phyloP scores from a whole-genome alignment of 2,113 vertebrate genomes.

The Coryphaenoides rupestris region DNA sequence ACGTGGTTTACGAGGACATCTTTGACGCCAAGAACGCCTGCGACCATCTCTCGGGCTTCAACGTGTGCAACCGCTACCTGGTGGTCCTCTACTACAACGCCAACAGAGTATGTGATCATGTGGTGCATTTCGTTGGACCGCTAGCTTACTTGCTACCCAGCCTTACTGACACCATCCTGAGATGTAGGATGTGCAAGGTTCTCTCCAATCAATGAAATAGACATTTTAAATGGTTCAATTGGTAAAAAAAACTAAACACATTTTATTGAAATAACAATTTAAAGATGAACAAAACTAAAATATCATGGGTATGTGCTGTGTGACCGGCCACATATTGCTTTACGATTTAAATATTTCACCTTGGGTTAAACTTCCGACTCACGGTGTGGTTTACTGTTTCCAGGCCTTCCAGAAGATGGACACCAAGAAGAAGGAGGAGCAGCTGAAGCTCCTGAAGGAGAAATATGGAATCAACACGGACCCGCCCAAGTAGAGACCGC shows the following conservation, averaged over 20 bases:
- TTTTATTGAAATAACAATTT: no score
- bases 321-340: no score
- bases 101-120: constrained; percentile 82
- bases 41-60: constrained; percentile 98
- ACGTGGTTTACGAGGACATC: constrained; percentile 98
- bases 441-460: constrained; percentile 96
- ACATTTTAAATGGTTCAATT: no score
- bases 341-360: no score
- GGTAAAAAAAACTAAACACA: no score
- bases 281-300: no score
- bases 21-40: constrained; percentile 98
- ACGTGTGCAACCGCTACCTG: constrained; percentile 97
- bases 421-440: constrained; percentile 99
- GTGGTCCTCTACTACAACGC: constrained; percentile 97
- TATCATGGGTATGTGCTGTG: no score
- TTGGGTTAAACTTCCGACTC: no score
- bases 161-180: no score
- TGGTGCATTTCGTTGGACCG: not conserved
- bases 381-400: constrained; percentile 1
- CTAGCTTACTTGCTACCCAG: no score
- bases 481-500: constrained; percentile 83
- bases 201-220: no score
- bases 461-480: constrained; percentile 99
- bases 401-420: constrained; percentile 99
- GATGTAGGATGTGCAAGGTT: no score